Evolutionary conservation across 2,888 invertebrate species (phyloP).

Genomic region (Sinelater perroti): DNA sequence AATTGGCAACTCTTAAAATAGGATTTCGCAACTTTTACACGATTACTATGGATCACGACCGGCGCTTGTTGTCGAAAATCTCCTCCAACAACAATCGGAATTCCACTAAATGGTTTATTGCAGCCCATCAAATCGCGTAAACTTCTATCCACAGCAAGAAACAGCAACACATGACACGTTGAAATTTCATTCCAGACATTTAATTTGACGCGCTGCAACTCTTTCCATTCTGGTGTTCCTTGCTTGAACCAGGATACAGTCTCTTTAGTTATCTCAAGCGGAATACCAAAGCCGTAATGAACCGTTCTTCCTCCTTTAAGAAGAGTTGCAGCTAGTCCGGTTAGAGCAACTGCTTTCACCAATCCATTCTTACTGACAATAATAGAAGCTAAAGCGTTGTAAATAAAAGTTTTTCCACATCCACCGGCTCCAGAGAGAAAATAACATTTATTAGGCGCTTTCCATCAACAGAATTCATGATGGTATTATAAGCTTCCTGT

Average conservation of each 20-base stretch:
- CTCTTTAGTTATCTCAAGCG: slow-evolving; percentile 32
- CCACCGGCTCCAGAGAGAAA: slow-evolving; percentile 51
- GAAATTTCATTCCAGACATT: slow-evolving; percentile 38
- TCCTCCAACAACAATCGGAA: slow-evolving; percentile 39
- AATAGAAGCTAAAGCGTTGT: too few relatives aligned
- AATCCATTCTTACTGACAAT: too few relatives aligned
- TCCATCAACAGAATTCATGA: slow-evolving; percentile 3
- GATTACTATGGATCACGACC: slow-evolving; percentile 26
- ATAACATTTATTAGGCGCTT: slow-evolving; percentile 12
- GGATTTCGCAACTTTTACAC: too few relatives aligned
- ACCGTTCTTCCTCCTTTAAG: slow-evolving; percentile 53
- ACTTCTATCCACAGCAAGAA: slow-evolving; percentile 24
- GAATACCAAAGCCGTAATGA: slow-evolving; percentile 52
- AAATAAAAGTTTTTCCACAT: too few relatives aligned
- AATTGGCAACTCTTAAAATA: too few relatives aligned
- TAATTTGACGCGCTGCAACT: slow-evolving; percentile 21
- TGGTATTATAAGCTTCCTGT: background rate
- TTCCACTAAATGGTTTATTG: slow-evolving; percentile 31
- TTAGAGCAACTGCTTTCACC: too few relatives aligned
- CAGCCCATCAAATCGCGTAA: slow-evolving; percentile 23
- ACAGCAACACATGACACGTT: slow-evolving; percentile 32
- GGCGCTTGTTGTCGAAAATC: slow-evolving; percentile 43
- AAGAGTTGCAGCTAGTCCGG: too few relatives aligned
- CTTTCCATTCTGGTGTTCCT: too few relatives aligned
- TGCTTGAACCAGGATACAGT: slow-evolving; percentile 28